Evolutionary conservation across 2,888 invertebrate genomes (phyloP), one percentile per base, ranked within the genome.

Genomic region (Pseudoips prasinana): DNA sequence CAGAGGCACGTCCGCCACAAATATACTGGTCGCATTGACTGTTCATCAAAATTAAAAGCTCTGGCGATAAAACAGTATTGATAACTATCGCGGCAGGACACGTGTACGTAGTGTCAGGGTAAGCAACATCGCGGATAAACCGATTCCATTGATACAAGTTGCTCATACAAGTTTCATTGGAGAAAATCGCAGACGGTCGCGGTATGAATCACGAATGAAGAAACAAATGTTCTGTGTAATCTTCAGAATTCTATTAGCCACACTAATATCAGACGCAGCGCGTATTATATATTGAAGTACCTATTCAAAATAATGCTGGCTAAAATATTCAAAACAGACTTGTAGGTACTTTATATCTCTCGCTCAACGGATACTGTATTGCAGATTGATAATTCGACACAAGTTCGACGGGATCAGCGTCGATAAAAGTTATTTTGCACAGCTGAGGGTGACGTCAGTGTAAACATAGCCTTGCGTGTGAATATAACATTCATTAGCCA

Each of bases 1-100:
- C 52, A 56, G 49, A 45, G 47, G 52, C 67, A 68, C 76, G 76
- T 73, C 74, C 62, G 60, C 57, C 42, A 56, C 59, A 60, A 54
- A 47, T 62, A 65, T 65, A 64, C 65, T 59, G 61, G 56, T 51
- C 56, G 57, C 66, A 69, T 68, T 64, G 64, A 79, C 72, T 79
- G 74, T 52, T 62, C 64, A 68, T 66, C 61, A 70, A 62, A 54
- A 49, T 59, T 67, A 56, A 71, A 73, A 69, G 67, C 69, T 63
- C 62, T 45, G 49, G 37, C 54, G 64, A 70, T 73, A 75, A 64
- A 65, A 59, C 39, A 64, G 55, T 52, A 66, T 60, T 63, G 69
- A 67, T 57, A 57, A 28, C 47, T 44, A 39, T 44, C 39, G 36
- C 25, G 33, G 10, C 44, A 42, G 56, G 46, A 54, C 54, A 42